Percentiles rank a stretch among this genome's conserved stretches.
These are phyloP conservation scores for Thymelicus acteon DNA, from an alignment of 2,888 invertebrate genomes.

Conservation along the genomic window DNA sequence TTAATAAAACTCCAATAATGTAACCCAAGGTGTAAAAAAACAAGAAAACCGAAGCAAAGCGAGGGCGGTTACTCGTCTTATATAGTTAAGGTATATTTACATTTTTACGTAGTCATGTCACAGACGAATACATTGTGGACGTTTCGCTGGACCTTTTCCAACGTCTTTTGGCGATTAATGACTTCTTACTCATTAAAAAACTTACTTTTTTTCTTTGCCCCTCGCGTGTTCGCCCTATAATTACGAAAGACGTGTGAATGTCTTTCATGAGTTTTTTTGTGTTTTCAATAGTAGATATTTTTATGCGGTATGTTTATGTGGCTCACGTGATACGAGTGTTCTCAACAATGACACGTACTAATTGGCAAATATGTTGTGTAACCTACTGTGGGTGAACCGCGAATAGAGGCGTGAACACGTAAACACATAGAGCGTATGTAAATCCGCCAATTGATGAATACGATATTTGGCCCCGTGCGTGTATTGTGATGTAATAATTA, in stretches of 20 bases:
- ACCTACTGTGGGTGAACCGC: slow-evolving; percentile 42
- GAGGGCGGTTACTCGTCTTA: no score
- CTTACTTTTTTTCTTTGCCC: slow-evolving; percentile 39
- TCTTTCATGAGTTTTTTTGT: slow-evolving; percentile 39
- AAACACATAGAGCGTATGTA: slow-evolving; percentile 15
- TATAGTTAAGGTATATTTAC: neutral
- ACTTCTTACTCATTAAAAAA: slow-evolving; percentile 42
- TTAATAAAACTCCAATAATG: no score
- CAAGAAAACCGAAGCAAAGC: no score
- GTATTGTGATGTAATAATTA: neutral
- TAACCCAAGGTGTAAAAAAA: no score
- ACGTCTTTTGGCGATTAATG: slow-evolving; percentile 45
- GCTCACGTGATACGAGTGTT: slow-evolving; percentile 66
- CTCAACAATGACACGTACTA: slow-evolving; percentile 58
- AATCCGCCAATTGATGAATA: slow-evolving; percentile 26
- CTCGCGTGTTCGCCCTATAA: slow-evolving; percentile 43
- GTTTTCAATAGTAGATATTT: slow-evolving; percentile 40
- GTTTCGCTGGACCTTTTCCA: slow-evolving; percentile 50
- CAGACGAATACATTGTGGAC: slow-evolving; percentile 38
- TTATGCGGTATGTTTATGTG: slow-evolving; percentile 56
- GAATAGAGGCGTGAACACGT: slow-evolving; percentile 14
- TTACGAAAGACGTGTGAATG: slow-evolving; percentile 52
- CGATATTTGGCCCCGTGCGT: no score
- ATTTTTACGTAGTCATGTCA: slow-evolving; percentile 39
- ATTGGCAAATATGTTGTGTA: slow-evolving; percentile 60